phyloP scores from a whole-genome alignment of 2,113 vertebrate species.

The Austrofundulus limnaeus region DNA sequence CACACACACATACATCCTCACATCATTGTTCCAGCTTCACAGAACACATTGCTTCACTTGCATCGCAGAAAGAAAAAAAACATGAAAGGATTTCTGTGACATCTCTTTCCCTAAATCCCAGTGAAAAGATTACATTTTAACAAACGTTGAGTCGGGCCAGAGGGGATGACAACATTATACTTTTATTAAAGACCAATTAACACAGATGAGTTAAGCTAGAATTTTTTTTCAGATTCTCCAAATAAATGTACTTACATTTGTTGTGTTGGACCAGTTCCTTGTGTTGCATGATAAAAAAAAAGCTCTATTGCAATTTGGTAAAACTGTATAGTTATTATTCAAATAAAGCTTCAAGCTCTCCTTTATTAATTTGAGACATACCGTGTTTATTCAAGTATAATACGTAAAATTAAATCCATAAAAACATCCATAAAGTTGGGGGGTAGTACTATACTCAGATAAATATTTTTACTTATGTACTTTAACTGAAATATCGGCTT shows the following conservation, averaged over 20 bases:
- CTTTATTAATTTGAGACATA: no score
- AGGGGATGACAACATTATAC: conserved; percentile 3
- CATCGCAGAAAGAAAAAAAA: conserved; percentile 13
- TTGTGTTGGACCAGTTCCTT: not conserved
- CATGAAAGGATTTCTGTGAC: not conserved
- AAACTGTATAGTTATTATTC: no score
- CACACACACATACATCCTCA: conserved; percentile 14
- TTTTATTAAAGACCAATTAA: conserved; percentile 11
- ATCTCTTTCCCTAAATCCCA: not conserved
- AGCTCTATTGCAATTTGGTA: no score
- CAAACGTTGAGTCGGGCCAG: conserved; percentile 17
- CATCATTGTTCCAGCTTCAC: conserved; percentile 23
- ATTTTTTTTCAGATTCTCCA: conserved; percentile 7
- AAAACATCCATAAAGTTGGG: no score
- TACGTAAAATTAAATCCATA: no score
- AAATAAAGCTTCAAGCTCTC: no score
- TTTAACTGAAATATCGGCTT: no score
- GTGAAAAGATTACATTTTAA: conserved; percentile 15
- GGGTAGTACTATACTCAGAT: no score
- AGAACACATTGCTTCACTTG: conserved; percentile 26
- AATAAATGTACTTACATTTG: not conserved
- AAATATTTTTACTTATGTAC: no score
- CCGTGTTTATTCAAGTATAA: no score
- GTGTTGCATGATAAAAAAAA: not conserved
- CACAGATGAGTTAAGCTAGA: not conserved